Evolutionary conservation across 2,888 invertebrate species (phyloP), one percentile per base, ranked within the genome.

Genomic region (Kryphioiulus occultus): DNA sequence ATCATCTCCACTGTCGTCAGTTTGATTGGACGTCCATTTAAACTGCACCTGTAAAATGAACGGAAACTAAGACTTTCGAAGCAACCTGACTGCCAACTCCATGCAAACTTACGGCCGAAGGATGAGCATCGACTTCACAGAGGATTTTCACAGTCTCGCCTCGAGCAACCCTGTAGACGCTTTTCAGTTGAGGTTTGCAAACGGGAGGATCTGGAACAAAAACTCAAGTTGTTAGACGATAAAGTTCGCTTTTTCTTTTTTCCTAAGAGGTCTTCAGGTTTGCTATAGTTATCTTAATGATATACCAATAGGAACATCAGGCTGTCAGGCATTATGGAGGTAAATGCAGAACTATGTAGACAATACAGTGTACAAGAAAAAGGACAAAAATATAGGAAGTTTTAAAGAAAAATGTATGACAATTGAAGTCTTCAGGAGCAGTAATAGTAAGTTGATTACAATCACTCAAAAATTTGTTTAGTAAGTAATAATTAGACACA

Each of bases 61-160:
- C 68, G 0, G 26, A 39, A 42, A 47, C 47, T 42, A 22, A 22
- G 7, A 42, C 7, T 42, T 19, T 44, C 42, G 17, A 42, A 44
- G 39, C 83, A 30, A 35, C 35, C 7, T 35, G 35, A 35, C 35
- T 7, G n/a, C 0, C 15, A 85, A 85, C 39, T 9, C 17, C 1
- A 26, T 47, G 10, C n/a, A 42, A 47, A 87, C 85, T 83, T 32
- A 90, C 90, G 44, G 90, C 89, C 22, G 88, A 87, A 12, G 90
- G 90, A 47, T 90, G 89, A 15, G 90, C 90, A 32, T 89, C 89
- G 0, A 90, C 89, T 83, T 90, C 89, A 85, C 90, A 90, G 17
- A 88, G 89, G 17, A 90, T 89, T 15, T 87, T 88, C 4, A 89
- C 89, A 19, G 88, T 88, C 85, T 90, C 90, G 26, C 89, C 89